Base-by-base conservation (phyloP, 2,797 vertebrate genomes). In the Caiman crocodilus region DNA sequence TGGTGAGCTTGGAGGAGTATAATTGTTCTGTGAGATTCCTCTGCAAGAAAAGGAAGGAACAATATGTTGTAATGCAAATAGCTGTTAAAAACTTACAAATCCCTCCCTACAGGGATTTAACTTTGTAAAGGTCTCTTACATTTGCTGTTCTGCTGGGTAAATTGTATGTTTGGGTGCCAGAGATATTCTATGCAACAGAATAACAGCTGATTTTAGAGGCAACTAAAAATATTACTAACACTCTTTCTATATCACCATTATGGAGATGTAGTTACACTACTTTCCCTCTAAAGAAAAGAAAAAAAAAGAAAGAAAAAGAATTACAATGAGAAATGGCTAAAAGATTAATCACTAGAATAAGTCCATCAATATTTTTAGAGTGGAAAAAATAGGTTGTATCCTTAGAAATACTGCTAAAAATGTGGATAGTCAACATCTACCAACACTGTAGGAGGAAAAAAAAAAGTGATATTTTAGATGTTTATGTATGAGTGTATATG, bases 51-150 rank as follows among this genome's bases (percentile, higher is more conserved):
- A 88, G 84, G 79, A 87, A 57, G 76, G 86, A 76, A 83, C 86
- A 95, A 82, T 56, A 30, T 87, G 79, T 90, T 95, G 75, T 84
- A 93, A 96, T 95, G 91, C 83, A 97, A 95, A 93, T 96, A 96
- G 94, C 69, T 76, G 87, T 95, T 50, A 64, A 78, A 93, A 42
- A 92, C 59, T 93, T 90, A 90, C n/a, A 93, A 96, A 95, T 89
- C 58, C 55, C 23, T 58, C 88, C 55, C 90, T 63, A 14, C 13
- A n/a, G 78, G 75, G 87, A 89, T 94, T 95, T 96, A n/a, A 56
- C 30, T 94, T 89, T 95, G 93, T 91, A 93, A 88, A 77, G 32
- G 50, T 42, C 58, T 82, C 79, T 94, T 94, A 56, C 85, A 78
- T 94, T 93, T 94, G 89, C 86, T 79, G 58, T n/a, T 95, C 55